Base-by-base conservation (phyloP, 1,140 invertebrate species). In the Bombus picipes region DNA sequence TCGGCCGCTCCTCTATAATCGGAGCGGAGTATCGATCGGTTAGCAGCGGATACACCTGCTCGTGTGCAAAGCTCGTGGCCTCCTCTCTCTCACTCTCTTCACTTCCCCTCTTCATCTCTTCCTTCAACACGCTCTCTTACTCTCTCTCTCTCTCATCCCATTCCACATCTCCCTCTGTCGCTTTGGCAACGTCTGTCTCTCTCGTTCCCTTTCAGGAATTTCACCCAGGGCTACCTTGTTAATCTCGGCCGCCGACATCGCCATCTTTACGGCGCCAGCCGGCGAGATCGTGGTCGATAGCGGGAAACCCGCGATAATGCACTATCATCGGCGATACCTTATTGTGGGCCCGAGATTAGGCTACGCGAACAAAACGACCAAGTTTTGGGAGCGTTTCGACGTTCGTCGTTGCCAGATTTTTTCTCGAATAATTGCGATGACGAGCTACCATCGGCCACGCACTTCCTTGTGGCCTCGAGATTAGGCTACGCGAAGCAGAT, bases 1-100 rank as follows among this genome's bases (percentile, higher is more conserved):
- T 90, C 87, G 89, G 88, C 75, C 85, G 91, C 87, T 84, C 85
- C 90, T 91, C 91, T 92, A 92, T 92, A 92, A 92, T 92, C 90
- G 86, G 91, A 87, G 86, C 86, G 87, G 81, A 71, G 77, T 87
- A 90, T 89, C 89, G 91, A 92, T 92, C 92, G 92, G 86, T 91
- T 87, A 82, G 74, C 78, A 79, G 75, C 83, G 71, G 82, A 59
- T 90, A 90, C 89, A 90, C 89, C 89, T 90, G 88, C 89, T 82
- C 88, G 85, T 39, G 80, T 80, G 57, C 75, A 47, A 85, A 59
- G 77, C 83, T 81, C 8, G 43, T 85, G 43, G 15, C 32, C 71
- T 32, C 37, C 34, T 47, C 37, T 57, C 34, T 73, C 34, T 71
- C 22, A 65, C 22, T 37, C 74, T 65, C 65, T 71, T 70, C 66